phyloP scores from a whole-genome alignment of 2,888 invertebrate species.

The Cheilosia scutellata region DNA sequence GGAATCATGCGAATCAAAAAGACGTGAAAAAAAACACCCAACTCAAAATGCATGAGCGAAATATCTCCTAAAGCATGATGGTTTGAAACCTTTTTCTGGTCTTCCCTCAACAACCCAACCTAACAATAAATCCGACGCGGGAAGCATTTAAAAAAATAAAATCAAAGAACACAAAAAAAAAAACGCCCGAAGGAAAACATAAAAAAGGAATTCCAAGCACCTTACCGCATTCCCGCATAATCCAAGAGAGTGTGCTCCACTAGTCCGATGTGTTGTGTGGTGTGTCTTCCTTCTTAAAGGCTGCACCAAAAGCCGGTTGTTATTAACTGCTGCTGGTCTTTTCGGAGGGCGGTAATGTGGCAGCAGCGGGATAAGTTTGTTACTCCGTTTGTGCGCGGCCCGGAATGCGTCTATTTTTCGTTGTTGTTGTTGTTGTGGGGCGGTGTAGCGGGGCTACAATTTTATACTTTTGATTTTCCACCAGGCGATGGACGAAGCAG shows the following conservation, averaged over 20 bases:
- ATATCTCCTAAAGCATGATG: constrained; percentile 59
- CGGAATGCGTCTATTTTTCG: constrained; percentile 74
- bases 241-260: constrained; percentile 71
- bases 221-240: constrained; percentile 76
- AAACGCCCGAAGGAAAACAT: constrained; percentile 62
- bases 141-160: constrained; percentile 24
- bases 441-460: constrained; percentile 17
- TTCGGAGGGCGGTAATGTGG: constrained; percentile 73
- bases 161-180: constrained; percentile 29
- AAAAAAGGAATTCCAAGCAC: constrained; percentile 76
- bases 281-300: constrained; percentile 46
- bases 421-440: constrained; percentile 27
- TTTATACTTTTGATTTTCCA: constrained; percentile 75
- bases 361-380: constrained; percentile 72
- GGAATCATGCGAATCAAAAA: constrained; percentile 60
- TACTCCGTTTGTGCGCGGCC: constrained; percentile 70
- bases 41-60: constrained; percentile 53
- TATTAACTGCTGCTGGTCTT: constrained; percentile 76
- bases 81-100: constrained; percentile 50
- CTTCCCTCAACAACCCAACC: constrained; percentile 42
- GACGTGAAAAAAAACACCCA: constrained; percentile 13
- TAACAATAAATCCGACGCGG: constrained; percentile 27
- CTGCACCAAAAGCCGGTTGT: constrained; percentile 65
- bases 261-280: constrained; percentile 3
- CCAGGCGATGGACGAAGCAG: constrained; percentile 49